phyloP scores from a whole-genome alignment of 2,888 invertebrate species.

The Falcaria lacertinaria region DNA sequence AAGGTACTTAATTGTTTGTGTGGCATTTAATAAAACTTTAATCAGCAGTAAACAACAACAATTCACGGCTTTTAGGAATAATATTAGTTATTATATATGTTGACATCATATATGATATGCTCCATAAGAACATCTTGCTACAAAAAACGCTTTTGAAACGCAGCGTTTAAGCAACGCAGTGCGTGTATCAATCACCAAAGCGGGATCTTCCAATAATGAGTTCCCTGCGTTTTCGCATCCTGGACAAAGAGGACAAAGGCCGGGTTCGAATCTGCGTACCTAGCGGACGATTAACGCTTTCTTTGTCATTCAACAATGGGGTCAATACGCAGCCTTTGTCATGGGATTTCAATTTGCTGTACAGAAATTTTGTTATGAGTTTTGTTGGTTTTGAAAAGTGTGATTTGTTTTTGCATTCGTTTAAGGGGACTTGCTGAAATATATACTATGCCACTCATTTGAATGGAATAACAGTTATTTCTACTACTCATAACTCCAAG shows the following conservation, averaged over 20 bases:
- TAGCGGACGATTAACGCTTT: conserved; percentile 45
- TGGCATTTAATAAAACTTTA: too few species aligned
- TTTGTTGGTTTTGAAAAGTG: conserved; percentile 6
- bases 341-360: conserved; percentile 16
- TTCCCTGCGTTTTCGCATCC: conserved; percentile 40
- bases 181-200: conserved; percentile 22
- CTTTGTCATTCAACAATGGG: conserved; percentile 43
- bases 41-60: too few species aligned
- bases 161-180: conserved; percentile 20
- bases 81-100: too few species aligned
- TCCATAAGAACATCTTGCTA: too few species aligned
- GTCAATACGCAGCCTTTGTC: conserved; percentile 10
- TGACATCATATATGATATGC: too few species aligned
- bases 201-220: conserved; percentile 45
- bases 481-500: too few species aligned
- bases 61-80: too few species aligned
- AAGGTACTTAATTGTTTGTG: too few species aligned
- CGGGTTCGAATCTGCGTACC: conserved; percentile 44
- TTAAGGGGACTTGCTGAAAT: too few species aligned
- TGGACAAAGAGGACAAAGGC: conserved; percentile 39
- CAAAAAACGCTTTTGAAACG: conserved; percentile 14
- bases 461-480: too few species aligned
- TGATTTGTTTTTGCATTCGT: conserved; percentile 16
- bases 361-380: conserved; percentile 27
- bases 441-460: too few species aligned